phyloP scores from a whole-genome alignment of 1,140 invertebrate genomes.

The Nylanderia fulva region DNA sequence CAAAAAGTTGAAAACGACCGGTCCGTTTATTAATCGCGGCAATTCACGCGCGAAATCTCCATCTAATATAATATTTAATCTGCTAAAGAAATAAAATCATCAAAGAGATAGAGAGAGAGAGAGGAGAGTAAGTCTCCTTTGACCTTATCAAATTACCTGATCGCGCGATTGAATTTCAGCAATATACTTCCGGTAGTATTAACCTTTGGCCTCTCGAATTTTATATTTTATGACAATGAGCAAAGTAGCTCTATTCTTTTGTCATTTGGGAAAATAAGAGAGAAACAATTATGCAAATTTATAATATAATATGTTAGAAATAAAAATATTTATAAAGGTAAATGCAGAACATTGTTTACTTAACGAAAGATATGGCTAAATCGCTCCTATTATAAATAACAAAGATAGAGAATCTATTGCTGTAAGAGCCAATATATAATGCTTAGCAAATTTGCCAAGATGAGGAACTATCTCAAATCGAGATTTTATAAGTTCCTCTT shows the following conservation, averaged over 20 bases:
- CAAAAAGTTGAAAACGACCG: slow-evolving; percentile 63
- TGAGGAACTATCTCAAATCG: too few relatives aligned
- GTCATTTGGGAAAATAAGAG: slow-evolving; percentile 11
- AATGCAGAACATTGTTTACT: background rate
- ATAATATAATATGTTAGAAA: background rate
- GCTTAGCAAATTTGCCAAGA: too few relatives aligned
- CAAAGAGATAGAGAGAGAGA: too few relatives aligned
- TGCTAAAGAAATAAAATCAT: slow-evolving; percentile 6
- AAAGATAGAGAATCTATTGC: too few relatives aligned
- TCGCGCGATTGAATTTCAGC: slow-evolving; percentile 9
- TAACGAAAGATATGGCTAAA: too few relatives aligned
- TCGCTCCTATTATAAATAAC: too few relatives aligned
- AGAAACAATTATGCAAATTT: background rate
- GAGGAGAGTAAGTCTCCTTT: background rate
- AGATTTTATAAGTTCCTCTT: too few relatives aligned
- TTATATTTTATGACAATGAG: background rate
- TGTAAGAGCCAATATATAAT: too few relatives aligned
- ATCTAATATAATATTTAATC: background rate
- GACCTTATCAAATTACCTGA: background rate
- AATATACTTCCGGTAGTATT: background rate
- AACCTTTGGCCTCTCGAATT: background rate
- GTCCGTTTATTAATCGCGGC: slow-evolving; percentile 40
- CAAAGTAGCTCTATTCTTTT: background rate
- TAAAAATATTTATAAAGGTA: background rate
- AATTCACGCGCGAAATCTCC: slow-evolving; percentile 3